Base-by-base conservation (phyloP, 2,888 invertebrate genomes). In the Sphecodes monilicornis region DNA sequence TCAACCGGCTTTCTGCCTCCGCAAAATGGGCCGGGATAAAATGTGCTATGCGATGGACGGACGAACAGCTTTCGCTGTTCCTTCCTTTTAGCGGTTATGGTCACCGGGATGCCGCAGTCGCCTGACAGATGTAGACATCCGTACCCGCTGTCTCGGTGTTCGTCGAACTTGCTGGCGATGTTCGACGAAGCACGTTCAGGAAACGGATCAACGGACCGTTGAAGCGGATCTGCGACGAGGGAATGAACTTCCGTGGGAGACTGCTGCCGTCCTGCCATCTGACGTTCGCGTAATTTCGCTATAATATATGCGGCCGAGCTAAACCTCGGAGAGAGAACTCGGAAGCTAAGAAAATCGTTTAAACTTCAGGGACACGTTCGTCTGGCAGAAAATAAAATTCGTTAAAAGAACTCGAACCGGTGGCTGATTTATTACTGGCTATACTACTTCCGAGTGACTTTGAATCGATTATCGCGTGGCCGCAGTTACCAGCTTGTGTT, bases 71-170 rank as follows among this genome's bases (percentile, higher is more conserved):
- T 72, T 71, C 66, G 75, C 68, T 72, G 68, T 66, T 75, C 71
- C 78, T 82, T 78, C 73, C 60, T 13, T 70, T 22, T 68, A 64
- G 70, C 43, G 79, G 80, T 85, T 83, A 85, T 74, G 83, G 80
- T 66, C 85, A 74, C 36, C 66, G 74, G 83, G 22, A 79, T 32
- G 43, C 78, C n/a, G 76, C 70, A 46, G 70, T 46, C 75, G 75
- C 75, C 43, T 76, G 66, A 64, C 80, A 80, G 80, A 83, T 83
- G 79, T 74, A 66, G 74, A 80, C 50, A 71, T 74, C 73, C 50
- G 22, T 50, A 10, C 22, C n/a, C 50, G 50, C 10, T 60, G 68
- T 32, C 71, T 39, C 66, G n/a, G n/a, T 66, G 46, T 41, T 50
- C 72, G 43, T 64, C 71, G 72, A 75, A 43, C 36, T 50, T 16